Evolutionary conservation across 1,140 invertebrate species (phyloP).

Genomic region (Parasteatoda tepidariorum): DNA sequence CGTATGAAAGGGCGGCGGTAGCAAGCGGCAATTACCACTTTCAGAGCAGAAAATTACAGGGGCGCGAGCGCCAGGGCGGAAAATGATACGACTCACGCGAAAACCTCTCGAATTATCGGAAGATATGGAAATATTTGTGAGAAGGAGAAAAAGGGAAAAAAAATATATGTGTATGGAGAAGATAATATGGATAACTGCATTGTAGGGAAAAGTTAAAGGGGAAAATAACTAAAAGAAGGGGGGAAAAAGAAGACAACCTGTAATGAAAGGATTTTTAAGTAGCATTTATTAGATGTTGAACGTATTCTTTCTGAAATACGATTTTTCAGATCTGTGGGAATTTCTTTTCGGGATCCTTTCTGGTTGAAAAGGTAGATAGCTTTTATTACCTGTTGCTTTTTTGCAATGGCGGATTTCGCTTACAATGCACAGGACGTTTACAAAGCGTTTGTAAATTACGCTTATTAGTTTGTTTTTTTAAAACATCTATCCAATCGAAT

Average conservation of each 20-base stretch:
- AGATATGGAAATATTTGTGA: conserved; percentile 49
- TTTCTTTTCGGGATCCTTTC: background rate
- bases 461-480: no score
- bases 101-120: conserved; percentile 47
- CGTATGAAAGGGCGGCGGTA: conserved; percentile 19
- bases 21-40: conserved; percentile 53
- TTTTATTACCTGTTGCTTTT: no score
- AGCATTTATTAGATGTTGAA: conserved; percentile 48
- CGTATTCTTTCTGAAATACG: conserved; percentile 29
- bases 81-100: conserved; percentile 55
- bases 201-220: background rate
- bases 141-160: background rate
- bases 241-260: background rate
- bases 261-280: conserved; percentile 47
- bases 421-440: no score
- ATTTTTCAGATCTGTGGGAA: background rate
- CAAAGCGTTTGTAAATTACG: no score
- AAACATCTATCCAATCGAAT: no score
- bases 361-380: no score
- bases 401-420: no score
- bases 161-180: conserved; percentile 18
- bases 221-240: background rate
- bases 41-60: conserved; percentile 51
- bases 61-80: conserved; percentile 45
- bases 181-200: conserved; percentile 32